These are phyloP conservation scores for Talpa occidentalis DNA, from an alignment of 2,113 vertebrate species.

Conservation along the genomic window DNA sequence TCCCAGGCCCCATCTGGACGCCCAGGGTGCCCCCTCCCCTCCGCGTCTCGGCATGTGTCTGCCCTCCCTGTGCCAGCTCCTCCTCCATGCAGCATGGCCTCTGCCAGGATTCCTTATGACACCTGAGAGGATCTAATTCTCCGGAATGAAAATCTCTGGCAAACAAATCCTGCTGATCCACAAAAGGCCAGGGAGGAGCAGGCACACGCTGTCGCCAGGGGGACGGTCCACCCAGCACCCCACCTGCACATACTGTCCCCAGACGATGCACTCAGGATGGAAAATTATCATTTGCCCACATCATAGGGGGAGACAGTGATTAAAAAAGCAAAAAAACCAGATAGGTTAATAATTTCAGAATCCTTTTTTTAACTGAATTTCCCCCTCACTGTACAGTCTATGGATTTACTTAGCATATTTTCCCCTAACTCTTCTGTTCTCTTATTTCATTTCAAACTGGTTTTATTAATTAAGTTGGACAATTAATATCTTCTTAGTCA, in stretches of 20 bases:
- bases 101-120: conserved; percentile 38
- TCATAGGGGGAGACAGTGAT: not conserved
- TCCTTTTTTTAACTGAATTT: not conserved
- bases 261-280: not conserved
- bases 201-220: not conserved
- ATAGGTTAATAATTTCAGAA: conserved; percentile 1
- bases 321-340: not conserved
- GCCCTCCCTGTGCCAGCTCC: conserved; percentile 1
- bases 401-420: not conserved
- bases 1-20: too few species aligned
- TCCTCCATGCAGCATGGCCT: not conserved
- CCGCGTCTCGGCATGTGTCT: too few species aligned
- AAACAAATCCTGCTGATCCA: conserved; percentile 25
- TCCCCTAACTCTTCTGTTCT: not conserved
- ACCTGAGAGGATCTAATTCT: not conserved
- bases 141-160: conserved; percentile 10
- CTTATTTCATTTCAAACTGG: not conserved
- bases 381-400: not conserved
- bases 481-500: conserved; percentile 45
- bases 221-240: not conserved
- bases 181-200: not conserved
- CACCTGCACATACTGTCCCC: not conserved
- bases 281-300: not conserved
- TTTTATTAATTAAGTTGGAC: not conserved
- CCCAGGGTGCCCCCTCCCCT: not conserved